These are phyloP conservation scores for Coecobrya sp. DNA, from an alignment of 2,888 invertebrate species.

Conservation along the genomic window DNA sequence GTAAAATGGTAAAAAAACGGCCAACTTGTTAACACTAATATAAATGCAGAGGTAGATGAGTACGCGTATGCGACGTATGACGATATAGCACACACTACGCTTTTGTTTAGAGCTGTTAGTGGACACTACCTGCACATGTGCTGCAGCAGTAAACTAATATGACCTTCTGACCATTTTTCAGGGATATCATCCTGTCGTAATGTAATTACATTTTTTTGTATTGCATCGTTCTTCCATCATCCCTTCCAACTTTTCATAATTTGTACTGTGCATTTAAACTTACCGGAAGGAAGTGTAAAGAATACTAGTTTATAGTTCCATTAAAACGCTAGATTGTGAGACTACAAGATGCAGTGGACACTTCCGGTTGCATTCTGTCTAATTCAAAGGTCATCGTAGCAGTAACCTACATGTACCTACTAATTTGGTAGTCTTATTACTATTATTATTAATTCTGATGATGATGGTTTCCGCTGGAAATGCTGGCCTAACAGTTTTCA, in stretches of 20 bases:
- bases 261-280: not conserved
- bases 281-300: constrained; percentile 5
- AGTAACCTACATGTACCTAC: no score
- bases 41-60: no score
- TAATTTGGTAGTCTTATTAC: no score
- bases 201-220: not conserved
- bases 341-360: not conserved
- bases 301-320: not conserved
- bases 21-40: constrained; percentile 37
- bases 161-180: constrained; percentile 34
- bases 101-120: not conserved
- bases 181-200: constrained; percentile 42
- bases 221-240: not conserved
- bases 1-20: not conserved
- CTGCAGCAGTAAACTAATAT: not conserved
- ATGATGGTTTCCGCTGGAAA: not conserved
- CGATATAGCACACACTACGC: not conserved
- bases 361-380: constrained; percentile 30
- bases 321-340: not conserved
- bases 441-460: not conserved
- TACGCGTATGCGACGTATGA: no score
- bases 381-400: not conserved
- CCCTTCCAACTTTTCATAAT: constrained; percentile 1
- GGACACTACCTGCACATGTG: not conserved
- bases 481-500: not conserved